Conservation (phyloP, 2,888 invertebrate genomes). For the Trileptium ribeirensis region DNA sequence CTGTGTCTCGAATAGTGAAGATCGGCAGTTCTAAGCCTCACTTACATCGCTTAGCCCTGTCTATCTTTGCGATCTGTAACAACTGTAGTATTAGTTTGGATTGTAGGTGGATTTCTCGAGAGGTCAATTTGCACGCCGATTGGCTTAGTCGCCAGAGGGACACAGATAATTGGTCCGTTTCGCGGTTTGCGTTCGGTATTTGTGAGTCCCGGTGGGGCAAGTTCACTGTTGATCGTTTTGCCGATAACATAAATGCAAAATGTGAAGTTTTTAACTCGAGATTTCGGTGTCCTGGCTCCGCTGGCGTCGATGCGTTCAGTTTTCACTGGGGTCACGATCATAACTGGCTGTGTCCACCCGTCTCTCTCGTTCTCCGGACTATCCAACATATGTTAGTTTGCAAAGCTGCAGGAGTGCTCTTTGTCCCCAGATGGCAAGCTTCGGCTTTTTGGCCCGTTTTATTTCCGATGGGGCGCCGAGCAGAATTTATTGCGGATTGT, state of each 20-base stretch:
- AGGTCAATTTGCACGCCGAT: neutral
- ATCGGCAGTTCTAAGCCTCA: neutral
- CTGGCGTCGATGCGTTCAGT: neutral
- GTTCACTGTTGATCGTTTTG: slow-evolving; percentile 3
- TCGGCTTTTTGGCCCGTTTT: neutral
- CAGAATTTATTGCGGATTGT: neutral
- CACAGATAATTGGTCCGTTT: neutral
- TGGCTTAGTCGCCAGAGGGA: neutral
- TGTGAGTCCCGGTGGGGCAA: neutral
- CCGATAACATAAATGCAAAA: neutral
- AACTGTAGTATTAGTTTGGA: neutral
- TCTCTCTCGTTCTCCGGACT: neutral
- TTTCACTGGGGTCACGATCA: neutral
- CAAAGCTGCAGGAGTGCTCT: neutral
- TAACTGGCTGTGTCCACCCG: neutral
- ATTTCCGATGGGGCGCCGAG: neutral
- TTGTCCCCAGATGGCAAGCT: neutral
- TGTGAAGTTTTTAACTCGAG: neutral
- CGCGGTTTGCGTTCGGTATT: neutral
- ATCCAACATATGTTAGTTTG: neutral
- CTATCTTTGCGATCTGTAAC: neutral
- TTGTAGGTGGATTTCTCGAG: neutral
- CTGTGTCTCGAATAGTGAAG: neutral
- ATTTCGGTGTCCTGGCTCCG: neutral
- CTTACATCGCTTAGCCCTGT: neutral